Percentiles rank a stretch among this genome's conserved stretches.
phyloP scores from a whole-genome alignment of 2,888 invertebrate species.

The Oegoconia quadripuncta region DNA sequence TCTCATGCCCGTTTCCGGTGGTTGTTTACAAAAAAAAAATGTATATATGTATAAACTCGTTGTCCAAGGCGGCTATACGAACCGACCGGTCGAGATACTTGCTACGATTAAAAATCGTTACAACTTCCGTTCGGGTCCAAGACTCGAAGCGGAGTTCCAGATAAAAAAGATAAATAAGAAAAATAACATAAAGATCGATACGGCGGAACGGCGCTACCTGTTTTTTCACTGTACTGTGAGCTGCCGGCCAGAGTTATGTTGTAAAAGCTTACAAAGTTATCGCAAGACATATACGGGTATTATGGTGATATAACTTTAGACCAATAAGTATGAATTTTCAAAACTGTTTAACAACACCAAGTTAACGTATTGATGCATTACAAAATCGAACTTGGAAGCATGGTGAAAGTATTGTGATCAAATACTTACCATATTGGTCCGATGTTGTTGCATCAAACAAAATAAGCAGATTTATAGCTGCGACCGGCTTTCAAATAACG shows the following conservation, averaged over 20 bases:
- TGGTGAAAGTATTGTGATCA: too few relatives aligned
- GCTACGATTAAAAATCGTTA: conserved; percentile 77
- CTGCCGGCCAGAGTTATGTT: conserved; percentile 45
- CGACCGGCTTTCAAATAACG: too few relatives aligned
- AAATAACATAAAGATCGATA: conserved; percentile 76
- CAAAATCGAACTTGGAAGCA: too few relatives aligned
- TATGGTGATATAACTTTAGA: too few relatives aligned
- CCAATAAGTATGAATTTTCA: too few relatives aligned
- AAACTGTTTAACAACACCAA: too few relatives aligned
- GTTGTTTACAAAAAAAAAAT: conserved; percentile 74
- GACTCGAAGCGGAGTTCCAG: conserved; percentile 60
- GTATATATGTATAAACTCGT: conserved; percentile 61
- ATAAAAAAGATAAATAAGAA: conserved; percentile 76
- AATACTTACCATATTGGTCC: too few relatives aligned
- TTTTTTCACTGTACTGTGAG: conserved; percentile 62
- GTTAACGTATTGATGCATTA: too few relatives aligned
- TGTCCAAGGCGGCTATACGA: conserved; percentile 57
- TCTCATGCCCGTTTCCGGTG: conserved; percentile 70
- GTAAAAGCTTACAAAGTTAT: too few relatives aligned
- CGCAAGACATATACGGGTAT: too few relatives aligned
- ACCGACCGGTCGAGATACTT: conserved; percentile 69
- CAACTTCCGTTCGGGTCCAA: conserved; percentile 75
- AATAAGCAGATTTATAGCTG: too few relatives aligned
- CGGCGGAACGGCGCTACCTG: conserved; percentile 69
- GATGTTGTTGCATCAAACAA: too few relatives aligned